A percentile compares a stretch with the other conserved stretches of the same genome.
These are phyloP conservation scores for Vollenhovia emeryi DNA, from an alignment of 1,140 invertebrate genomes.

Conservation along the genomic window DNA sequence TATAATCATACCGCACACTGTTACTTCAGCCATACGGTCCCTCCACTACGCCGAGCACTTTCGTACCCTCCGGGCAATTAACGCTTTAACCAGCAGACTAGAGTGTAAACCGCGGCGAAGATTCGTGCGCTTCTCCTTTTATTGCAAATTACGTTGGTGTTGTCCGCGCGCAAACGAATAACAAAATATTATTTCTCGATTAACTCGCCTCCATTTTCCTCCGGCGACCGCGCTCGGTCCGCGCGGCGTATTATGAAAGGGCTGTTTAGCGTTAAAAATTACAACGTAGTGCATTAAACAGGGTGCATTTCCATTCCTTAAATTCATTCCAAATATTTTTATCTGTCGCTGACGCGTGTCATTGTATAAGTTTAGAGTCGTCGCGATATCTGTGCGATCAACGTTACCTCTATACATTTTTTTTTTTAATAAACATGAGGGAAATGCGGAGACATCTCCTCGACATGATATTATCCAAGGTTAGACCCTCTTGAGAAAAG, in stretches of 20 bases:
- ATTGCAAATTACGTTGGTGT: not conserved
- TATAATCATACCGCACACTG: constrained; percentile 45
- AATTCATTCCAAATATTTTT: not conserved
- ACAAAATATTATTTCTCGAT: constrained; percentile 39
- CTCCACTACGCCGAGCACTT: constrained; percentile 24
- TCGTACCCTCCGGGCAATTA: constrained; percentile 44
- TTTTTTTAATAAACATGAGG: not conserved
- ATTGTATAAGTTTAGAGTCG: not conserved
- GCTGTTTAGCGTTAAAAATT: not conserved
- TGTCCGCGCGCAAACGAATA: not conserved
- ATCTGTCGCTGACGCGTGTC: not conserved
- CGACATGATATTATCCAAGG: constrained; percentile 16
- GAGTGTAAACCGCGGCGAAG: not conserved
- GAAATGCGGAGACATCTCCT: not conserved
- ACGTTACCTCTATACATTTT: not conserved
- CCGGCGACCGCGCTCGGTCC: not conserved
- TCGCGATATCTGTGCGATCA: not conserved
- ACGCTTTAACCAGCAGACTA: constrained; percentile 16
- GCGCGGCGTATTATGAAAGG: not conserved
- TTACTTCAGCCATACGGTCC: constrained; percentile 23
- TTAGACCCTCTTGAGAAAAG: constrained; percentile 1
- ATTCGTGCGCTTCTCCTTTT: constrained; percentile 1
- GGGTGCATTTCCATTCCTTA: not conserved
- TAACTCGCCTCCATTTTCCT: constrained; percentile 11
- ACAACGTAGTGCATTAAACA: not conserved